Conservation (phyloP, 64 coral and sea anemone species). For the Dendronephthya gigantea region DNA sequence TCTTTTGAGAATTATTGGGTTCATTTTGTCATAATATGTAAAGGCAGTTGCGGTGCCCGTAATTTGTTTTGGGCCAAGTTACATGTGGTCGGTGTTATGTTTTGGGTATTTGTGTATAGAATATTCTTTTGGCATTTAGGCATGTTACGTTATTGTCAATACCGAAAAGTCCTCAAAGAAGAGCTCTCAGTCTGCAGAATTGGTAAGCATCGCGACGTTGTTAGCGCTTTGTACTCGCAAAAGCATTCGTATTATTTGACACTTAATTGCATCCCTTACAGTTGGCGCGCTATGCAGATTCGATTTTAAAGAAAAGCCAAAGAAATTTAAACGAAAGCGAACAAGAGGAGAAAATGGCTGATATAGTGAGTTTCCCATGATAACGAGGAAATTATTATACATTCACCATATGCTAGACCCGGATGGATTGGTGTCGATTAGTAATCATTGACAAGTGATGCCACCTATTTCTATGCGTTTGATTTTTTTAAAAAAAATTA, state of each 20-base stretch:
- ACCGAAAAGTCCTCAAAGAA: background rate
- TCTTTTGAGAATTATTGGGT: no score
- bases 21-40: no score
- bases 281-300: slow-evolving; percentile 4
- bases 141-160: slow-evolving; percentile 10
- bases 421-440: no score
- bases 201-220: background rate
- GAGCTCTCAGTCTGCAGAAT: background rate
- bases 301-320: background rate
- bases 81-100: no score
- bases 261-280: background rate
- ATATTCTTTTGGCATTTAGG: background rate
- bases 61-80: no score
- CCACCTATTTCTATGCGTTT: no score
- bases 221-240: background rate
- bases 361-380: background rate
- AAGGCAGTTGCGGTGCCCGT: no score
- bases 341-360: slow-evolving; percentile 7
- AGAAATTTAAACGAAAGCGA: background rate
- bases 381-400: no score
- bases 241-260: background rate
- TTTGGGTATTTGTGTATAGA: no score
- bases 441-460: no score
- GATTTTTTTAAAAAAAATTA: no score
- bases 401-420: no score